phyloP scores from a whole-genome alignment of 2,797 vertebrate species.

The Clarias platycephalus region DNA sequence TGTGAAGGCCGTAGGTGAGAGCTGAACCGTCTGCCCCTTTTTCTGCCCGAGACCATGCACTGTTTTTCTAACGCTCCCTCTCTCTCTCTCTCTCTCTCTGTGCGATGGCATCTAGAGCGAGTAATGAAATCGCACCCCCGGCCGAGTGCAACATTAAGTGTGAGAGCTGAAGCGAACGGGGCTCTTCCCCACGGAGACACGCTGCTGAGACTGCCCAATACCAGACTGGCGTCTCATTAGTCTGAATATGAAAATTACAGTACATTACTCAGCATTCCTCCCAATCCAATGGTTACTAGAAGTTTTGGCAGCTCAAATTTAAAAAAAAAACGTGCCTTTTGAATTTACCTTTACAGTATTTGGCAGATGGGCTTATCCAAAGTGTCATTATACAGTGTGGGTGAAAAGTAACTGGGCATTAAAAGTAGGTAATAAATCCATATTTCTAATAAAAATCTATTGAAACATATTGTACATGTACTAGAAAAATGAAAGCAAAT shows the following conservation, averaged over 20 bases:
- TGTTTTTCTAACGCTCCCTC: constrained; percentile 36
- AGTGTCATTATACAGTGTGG: no score
- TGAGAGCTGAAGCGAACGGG: constrained; percentile 27
- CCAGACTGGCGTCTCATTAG: constrained; percentile 1
- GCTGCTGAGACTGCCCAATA: constrained; percentile 26
- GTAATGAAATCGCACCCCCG: constrained; percentile 55
- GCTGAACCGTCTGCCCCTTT: constrained; percentile 23
- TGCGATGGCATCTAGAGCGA: constrained; percentile 33
- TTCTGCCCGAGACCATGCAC: constrained; percentile 9
- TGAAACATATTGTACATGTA: no score
- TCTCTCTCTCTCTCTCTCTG: constrained; percentile 26
- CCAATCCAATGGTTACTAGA: neutral
- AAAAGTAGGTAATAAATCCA: no score
- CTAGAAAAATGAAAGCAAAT: no score
- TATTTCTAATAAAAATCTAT: no score
- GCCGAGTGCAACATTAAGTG: constrained; percentile 44
- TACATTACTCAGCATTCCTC: neutral
- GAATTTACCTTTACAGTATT: neutral
- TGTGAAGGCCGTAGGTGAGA: constrained; percentile 23
- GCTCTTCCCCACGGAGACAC: constrained; percentile 27
- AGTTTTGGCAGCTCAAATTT: neutral
- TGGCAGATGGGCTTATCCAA: no score
- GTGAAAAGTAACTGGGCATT: no score
- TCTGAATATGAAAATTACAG: constrained; percentile 33
- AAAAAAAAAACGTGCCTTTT: neutral